phyloP scores from a whole-genome alignment of 2,797 vertebrate genomes.

The Channa striata region DNA sequence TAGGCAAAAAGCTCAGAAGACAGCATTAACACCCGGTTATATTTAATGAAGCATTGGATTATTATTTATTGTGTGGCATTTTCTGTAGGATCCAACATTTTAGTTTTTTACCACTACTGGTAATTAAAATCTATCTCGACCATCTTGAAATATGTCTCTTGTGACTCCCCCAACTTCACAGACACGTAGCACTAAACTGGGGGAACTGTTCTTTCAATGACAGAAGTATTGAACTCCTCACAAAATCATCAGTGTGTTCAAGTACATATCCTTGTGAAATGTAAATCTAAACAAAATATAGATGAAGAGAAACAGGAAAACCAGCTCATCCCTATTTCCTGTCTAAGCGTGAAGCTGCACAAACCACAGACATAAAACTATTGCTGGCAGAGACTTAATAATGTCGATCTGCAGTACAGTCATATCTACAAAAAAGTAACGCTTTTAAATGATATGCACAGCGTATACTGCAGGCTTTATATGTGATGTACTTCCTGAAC shows the following conservation, averaged over 20 bases:
- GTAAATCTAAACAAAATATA: conserved; percentile 68
- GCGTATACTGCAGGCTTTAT: not conserved
- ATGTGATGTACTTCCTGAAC: not conserved
- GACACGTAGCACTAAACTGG: not conserved
- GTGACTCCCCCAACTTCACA: not conserved
- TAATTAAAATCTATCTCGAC: too few relatives aligned
- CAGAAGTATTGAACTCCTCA: not conserved
- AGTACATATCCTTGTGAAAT: conserved; percentile 46
- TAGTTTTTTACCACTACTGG: too few relatives aligned
- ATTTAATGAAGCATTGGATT: too few relatives aligned
- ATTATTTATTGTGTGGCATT: not conserved
- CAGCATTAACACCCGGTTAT: too few relatives aligned
- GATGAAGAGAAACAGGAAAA: conserved; percentile 80
- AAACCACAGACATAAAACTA: conserved; percentile 75
- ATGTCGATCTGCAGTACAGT: conserved; percentile 45
- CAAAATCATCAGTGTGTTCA: conserved; percentile 14
- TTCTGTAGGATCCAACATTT: not conserved
- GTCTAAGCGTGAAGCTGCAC: conserved; percentile 75
- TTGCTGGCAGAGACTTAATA: conserved; percentile 54
- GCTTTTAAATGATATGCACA: conserved; percentile 2
- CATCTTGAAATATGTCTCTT: not conserved
- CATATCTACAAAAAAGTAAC: conserved; percentile 37
- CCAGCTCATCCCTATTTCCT: conserved; percentile 83
- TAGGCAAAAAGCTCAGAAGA: too few relatives aligned
- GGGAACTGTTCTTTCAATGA: not conserved